phyloP scores from a whole-genome alignment of 2,888 invertebrate genomes.

The Furcula furcula region DNA sequence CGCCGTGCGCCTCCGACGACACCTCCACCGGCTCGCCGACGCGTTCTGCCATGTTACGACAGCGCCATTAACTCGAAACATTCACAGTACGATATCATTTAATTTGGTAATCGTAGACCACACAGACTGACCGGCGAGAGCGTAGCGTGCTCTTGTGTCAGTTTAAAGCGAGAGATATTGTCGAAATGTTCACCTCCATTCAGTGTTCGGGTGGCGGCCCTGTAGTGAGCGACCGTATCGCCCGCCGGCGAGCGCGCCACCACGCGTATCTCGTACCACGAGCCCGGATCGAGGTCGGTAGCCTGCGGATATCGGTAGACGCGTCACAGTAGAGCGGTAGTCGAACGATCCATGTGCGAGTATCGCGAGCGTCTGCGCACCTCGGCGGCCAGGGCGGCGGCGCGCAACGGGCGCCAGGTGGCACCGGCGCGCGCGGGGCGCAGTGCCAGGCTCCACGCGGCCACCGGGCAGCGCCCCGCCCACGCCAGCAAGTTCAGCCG shows the following conservation, averaged over 20 bases:
- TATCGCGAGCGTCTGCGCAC: slow-evolving; percentile 24
- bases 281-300: slow-evolving; percentile 70
- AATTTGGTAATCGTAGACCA: too few species aligned
- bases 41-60: slow-evolving; percentile 49
- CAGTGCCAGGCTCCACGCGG: slow-evolving; percentile 83
- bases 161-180: too few species aligned
- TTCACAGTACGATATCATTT: too few species aligned
- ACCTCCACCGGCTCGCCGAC: slow-evolving; percentile 53
- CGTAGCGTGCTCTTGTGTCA: too few species aligned
- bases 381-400: slow-evolving; percentile 48
- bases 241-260: slow-evolving; percentile 79
- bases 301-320: slow-evolving; percentile 60
- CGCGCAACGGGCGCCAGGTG: slow-evolving; percentile 55
- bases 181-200: slow-evolving; percentile 60
- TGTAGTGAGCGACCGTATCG: slow-evolving; percentile 76
- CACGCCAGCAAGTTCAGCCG: slow-evolving; percentile 86
- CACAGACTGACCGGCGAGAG: too few species aligned
- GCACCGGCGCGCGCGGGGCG: slow-evolving; percentile 42
- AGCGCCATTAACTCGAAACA: too few species aligned
- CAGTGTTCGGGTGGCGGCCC: slow-evolving; percentile 75
- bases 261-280: slow-evolving; percentile 83
- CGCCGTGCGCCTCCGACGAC: slow-evolving; percentile 22
- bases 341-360: neutral
- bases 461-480: slow-evolving; percentile 87
- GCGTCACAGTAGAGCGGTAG: too few species aligned